These are phyloP conservation scores for Drosophila tsacasi DNA, from an alignment of 1,140 invertebrate species.

Conservation along the genomic window DNA sequence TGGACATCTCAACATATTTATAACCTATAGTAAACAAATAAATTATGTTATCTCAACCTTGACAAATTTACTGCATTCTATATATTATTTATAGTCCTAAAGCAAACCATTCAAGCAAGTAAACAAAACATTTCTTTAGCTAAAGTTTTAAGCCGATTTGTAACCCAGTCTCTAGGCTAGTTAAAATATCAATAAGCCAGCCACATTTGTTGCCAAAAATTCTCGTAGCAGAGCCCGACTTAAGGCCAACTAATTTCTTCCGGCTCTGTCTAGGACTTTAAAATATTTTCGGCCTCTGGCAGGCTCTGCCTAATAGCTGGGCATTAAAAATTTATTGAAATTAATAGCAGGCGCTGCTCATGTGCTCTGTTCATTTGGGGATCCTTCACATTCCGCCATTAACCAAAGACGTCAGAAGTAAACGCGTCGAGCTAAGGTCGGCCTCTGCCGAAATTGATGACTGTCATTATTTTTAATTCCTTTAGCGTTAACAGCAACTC, in stretches of 20 bases:
- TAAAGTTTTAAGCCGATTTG: constrained; percentile 1
- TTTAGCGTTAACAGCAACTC: constrained; percentile 78
- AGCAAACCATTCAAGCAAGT: neutral
- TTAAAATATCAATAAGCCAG: neutral
- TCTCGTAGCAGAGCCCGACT: neutral
- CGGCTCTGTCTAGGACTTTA: neutral
- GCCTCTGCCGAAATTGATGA: constrained; percentile 65
- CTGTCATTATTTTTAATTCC: constrained; percentile 75
- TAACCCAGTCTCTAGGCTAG: neutral
- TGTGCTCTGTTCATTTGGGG: constrained; percentile 20
- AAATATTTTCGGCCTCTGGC: constrained; percentile 16
- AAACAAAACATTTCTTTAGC: neutral
- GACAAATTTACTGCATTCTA: neutral
- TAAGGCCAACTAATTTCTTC: constrained; percentile 18
- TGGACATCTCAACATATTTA: neutral
- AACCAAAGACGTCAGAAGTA: constrained; percentile 27
- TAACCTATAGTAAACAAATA: neutral
- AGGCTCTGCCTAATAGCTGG: constrained; percentile 50
- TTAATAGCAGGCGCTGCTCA: constrained; percentile 58
- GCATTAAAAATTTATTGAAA: constrained; percentile 75
- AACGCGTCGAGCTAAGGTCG: constrained; percentile 18
- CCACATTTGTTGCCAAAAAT: constrained; percentile 1
- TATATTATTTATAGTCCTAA: neutral
- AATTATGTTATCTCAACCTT: neutral
- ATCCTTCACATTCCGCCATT: constrained; percentile 27